phyloP scores from a whole-genome alignment of 2,113 vertebrate species.

The Tragelaphus scriptus region DNA sequence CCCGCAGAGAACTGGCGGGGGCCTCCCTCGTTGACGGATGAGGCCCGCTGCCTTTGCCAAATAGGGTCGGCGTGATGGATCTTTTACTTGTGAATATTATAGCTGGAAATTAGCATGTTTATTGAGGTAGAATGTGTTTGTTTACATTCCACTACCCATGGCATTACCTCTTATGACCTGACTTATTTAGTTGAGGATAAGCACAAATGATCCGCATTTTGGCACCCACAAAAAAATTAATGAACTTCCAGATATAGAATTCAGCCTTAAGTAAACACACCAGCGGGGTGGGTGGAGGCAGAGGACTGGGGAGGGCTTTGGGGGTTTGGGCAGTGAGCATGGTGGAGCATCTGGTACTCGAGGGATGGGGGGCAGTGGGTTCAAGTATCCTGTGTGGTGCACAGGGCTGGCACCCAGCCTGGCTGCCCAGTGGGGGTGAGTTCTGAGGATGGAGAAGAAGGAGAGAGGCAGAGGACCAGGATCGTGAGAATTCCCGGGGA shows the following conservation, averaged over 20 bases:
- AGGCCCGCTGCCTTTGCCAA: constrained; percentile 86
- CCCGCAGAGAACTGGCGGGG: constrained; percentile 87
- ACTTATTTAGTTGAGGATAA: constrained; percentile 81
- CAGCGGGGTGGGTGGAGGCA: not conserved
- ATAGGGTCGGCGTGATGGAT: constrained; percentile 89
- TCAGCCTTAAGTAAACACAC: constrained; percentile 67
- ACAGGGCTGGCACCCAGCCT: not conserved
- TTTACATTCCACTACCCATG: constrained; percentile 90
- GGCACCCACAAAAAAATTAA: constrained; percentile 75
- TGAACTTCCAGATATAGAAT: constrained; percentile 75
- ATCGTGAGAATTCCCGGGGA: not conserved
- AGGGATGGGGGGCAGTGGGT: not conserved
- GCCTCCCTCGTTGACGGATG: constrained; percentile 87
- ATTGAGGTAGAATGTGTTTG: constrained; percentile 91
- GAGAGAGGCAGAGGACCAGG: not conserved
- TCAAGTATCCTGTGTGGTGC: not conserved
- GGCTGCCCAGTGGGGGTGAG: too few species aligned
- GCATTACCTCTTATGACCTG: constrained; percentile 88
- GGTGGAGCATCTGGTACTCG: not conserved
- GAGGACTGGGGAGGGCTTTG: not conserved
- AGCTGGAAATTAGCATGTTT: constrained; percentile 92
- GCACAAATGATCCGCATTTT: constrained; percentile 73
- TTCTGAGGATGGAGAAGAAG: not conserved
- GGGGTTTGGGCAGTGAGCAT: not conserved
- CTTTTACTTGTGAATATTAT: constrained; percentile 89